Evolutionary conservation across 1,140 invertebrate genomes (phyloP).

Genomic region (Dryas iulia): DNA sequence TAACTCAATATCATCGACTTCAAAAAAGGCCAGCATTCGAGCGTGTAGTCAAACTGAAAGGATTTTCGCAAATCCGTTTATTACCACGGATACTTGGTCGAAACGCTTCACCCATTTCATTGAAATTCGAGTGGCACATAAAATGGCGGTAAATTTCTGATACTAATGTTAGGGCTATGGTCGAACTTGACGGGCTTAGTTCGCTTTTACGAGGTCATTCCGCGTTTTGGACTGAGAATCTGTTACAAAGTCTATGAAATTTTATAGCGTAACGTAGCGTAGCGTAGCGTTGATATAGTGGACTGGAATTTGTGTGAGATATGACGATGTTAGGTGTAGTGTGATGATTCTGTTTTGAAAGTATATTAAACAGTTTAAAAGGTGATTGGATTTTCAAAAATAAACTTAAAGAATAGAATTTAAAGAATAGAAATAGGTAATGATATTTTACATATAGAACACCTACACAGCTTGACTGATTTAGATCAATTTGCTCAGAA

Average conservation of each 20-base stretch:
- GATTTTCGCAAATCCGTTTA: constrained; percentile 63
- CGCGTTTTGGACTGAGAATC: constrained; percentile 32
- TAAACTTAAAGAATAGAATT: too few species aligned
- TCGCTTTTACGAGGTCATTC: constrained; percentile 41
- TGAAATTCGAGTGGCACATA: constrained; percentile 66
- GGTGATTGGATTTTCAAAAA: too few species aligned
- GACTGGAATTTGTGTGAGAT: not conserved
- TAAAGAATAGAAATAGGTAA: too few species aligned
- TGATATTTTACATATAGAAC: too few species aligned
- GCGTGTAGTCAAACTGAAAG: constrained; percentile 48
- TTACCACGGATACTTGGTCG: constrained; percentile 39
- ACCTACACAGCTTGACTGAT: too few species aligned
- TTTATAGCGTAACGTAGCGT: constrained; percentile 12
- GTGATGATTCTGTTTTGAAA: too few species aligned
- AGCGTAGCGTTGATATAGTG: not conserved
- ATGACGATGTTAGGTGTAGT: too few species aligned
- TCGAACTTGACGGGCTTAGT: constrained; percentile 39
- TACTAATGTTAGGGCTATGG: constrained; percentile 42
- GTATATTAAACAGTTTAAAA: too few species aligned
- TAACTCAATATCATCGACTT: constrained; percentile 56
- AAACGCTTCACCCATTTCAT: constrained; percentile 51
- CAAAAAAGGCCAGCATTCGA: constrained; percentile 47
- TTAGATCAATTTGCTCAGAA: too few species aligned
- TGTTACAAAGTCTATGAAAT: constrained; percentile 19
- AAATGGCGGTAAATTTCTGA: constrained; percentile 45